These are phyloP conservation scores for Hypotaenidia philippensis DNA, from an alignment of 2,797 vertebrate genomes.

Conservation along the genomic window DNA sequence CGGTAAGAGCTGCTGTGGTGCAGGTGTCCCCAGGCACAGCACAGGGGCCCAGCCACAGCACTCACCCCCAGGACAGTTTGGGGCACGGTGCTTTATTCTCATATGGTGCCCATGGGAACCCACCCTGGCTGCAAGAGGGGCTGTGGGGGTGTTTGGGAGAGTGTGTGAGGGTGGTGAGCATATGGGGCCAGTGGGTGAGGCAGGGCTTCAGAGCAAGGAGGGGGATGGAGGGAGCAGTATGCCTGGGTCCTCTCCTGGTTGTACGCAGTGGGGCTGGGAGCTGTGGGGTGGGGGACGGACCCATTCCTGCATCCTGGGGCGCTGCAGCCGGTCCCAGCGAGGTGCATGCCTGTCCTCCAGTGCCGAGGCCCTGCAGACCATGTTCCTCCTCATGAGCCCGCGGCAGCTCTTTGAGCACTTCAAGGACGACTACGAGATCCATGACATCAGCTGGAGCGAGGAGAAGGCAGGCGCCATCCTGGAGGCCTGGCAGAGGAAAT, in stretches of 20 bases:
- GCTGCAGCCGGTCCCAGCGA: not conserved
- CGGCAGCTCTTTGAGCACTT: constrained; percentile 97
- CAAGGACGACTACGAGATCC: constrained; percentile 97
- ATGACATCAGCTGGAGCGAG: constrained; percentile 98
- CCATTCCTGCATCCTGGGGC: not conserved
- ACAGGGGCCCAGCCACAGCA: not conserved
- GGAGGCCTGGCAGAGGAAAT: constrained; percentile 97
- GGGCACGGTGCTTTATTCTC: not conserved
- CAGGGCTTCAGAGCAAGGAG: not conserved
- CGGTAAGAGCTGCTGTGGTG: constrained; percentile 81
- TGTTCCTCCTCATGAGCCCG: constrained; percentile 98
- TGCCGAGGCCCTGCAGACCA: constrained; percentile 96
- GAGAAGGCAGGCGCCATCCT: constrained; percentile 94
- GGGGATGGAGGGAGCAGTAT: not conserved
- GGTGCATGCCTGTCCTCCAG: constrained; percentile 71
- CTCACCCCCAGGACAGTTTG: fast-evolving
- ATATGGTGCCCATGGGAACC: not conserved
- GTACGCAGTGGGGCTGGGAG: not conserved
- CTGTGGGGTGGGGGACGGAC: not conserved
- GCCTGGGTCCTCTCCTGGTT: not conserved
- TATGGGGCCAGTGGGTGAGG: not conserved
- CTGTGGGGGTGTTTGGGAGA: not conserved
- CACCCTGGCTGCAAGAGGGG: not conserved
- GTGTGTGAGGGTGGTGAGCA: not conserved
- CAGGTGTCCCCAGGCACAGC: fast-evolving